Evolutionary conservation across 2,113 vertebrate genomes (phyloP).

Genomic region (Atherinomorus stipes): DNA sequence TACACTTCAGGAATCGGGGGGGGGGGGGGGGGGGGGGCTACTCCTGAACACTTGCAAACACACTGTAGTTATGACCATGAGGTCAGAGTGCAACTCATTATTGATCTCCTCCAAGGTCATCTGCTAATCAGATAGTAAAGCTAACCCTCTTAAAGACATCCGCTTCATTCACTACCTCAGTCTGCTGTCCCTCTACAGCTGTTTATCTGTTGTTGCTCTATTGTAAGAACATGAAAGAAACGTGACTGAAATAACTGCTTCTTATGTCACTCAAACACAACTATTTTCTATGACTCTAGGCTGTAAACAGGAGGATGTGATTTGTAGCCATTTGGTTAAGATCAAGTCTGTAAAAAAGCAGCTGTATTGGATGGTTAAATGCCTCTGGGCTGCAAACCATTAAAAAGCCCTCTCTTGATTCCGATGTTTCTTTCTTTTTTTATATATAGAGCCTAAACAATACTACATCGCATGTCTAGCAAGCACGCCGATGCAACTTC

Average conservation of each 20-base stretch:
- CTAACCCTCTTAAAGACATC: slow-evolving; percentile 22
- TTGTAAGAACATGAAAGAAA: neutral
- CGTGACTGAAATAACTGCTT: neutral
- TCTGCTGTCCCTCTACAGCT: neutral
- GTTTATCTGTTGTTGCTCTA: neutral
- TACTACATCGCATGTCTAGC: no score
- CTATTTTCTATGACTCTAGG: neutral
- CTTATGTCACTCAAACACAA: neutral
- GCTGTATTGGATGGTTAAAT: no score
- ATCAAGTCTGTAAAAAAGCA: no score
- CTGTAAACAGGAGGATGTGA: neutral
- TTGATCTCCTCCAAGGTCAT: slow-evolving; percentile 49
- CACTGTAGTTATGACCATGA: slow-evolving; percentile 16
- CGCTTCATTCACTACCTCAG: slow-evolving; percentile 13
- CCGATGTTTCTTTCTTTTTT: no score
- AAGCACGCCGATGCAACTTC: no score
- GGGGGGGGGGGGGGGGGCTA: neutral
- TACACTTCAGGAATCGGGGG: neutral
- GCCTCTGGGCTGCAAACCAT: no score
- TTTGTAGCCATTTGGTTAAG: no score
- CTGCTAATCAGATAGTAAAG: slow-evolving; percentile 25
- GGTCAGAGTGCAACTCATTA: slow-evolving; percentile 23
- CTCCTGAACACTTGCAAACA: neutral
- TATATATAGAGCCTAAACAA: no score
- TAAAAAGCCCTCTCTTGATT: no score